Base-by-base conservation (phyloP, 2,888 invertebrate species). In the Metallyticus violacea region DNA sequence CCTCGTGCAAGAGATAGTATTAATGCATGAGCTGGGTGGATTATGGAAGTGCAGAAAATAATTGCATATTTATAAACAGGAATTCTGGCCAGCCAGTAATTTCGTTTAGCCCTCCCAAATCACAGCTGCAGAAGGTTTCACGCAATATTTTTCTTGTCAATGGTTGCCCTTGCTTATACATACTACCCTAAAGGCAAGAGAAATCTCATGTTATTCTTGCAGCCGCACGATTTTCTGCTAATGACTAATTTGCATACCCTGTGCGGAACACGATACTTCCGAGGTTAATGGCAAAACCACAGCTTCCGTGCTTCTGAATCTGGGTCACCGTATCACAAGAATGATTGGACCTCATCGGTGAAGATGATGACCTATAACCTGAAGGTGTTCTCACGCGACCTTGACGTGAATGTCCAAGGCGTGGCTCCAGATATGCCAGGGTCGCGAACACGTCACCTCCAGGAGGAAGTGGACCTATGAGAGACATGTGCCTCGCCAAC, bases 291-390 rank as follows among this genome's bases (percentile, higher is more conserved):
- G 40, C 40, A 62, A 15, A 62, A 15, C 40, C 40, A 2, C 40
- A 62, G 40, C 40, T 62, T 62, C 40, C 40, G 40, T 62, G 40
- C 40, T 62, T 62, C 0, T 22, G 40, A 3, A 62, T 15, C 40
- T 62, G 40, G 40, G 40, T 62, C n/a, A n/a, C n/a, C n/a, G n/a
- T n/a, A n/a, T n/a, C 40, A 62, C 15, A 62, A 1, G 40, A 62
- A 62, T 62, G 40, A 62, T 62, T 62, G 40, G 40, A 62, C 40
- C 40, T 62, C 40, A 62, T 62, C 40, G 40, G 22, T 62, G 40
- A 62, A 62, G 40, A 62, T 62, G 40, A 81, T 81, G 81, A 81
- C 81, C 82, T 30, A 82, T 76, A 76, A 82, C 82, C 82, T 76
- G 26, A 76, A 82, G 76, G 26, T 27, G 25, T 76, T 27, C 26